These are phyloP conservation scores for Trichosurus vulpecula DNA, from an alignment of 2,797 vertebrate genomes.

Conservation along the genomic window DNA sequence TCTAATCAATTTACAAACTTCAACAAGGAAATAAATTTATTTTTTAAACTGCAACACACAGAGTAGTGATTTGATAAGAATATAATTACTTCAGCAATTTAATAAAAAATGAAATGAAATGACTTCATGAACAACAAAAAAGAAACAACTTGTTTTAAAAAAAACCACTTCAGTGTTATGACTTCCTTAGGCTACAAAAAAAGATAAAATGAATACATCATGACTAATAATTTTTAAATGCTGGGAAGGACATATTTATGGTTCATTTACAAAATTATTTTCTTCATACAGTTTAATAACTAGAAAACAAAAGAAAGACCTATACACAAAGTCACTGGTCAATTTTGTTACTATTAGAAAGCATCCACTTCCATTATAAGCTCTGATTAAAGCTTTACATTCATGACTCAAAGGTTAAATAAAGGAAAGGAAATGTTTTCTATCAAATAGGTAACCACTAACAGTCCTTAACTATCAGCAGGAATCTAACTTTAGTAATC, in stretches of 20 bases:
- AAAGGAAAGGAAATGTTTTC: slow-evolving; percentile 92
- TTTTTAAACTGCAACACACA: background rate
- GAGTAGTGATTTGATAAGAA: background rate
- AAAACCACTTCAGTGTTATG: background rate
- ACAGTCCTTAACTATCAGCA: slow-evolving; percentile 86
- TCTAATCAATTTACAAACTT: background rate
- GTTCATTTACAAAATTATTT: slow-evolving; percentile 79
- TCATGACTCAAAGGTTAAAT: slow-evolving; percentile 92
- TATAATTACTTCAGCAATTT: too few relatives aligned
- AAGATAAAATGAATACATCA: slow-evolving; percentile 27
- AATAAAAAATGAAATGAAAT: slow-evolving; percentile 8
- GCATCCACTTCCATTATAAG: slow-evolving; percentile 85
- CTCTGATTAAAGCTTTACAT: slow-evolving; percentile 91
- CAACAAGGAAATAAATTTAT: background rate
- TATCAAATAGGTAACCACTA: slow-evolving; percentile 88
- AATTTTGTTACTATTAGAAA: slow-evolving; percentile 82
- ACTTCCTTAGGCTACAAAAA: background rate
- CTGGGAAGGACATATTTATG: slow-evolving; percentile 68
- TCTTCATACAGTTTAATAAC: slow-evolving; percentile 75
- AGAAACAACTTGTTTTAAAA: slow-evolving; percentile 34
- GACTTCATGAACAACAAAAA: slow-evolving; percentile 27
- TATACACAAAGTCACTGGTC: slow-evolving; percentile 70
- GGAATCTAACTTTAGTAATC: slow-evolving; percentile 84
- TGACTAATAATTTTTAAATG: slow-evolving; percentile 15
- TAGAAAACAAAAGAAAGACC: slow-evolving; percentile 73